Evolutionary conservation across 2,888 invertebrate species (phyloP).

Genomic region (Cephus runcator): DNA sequence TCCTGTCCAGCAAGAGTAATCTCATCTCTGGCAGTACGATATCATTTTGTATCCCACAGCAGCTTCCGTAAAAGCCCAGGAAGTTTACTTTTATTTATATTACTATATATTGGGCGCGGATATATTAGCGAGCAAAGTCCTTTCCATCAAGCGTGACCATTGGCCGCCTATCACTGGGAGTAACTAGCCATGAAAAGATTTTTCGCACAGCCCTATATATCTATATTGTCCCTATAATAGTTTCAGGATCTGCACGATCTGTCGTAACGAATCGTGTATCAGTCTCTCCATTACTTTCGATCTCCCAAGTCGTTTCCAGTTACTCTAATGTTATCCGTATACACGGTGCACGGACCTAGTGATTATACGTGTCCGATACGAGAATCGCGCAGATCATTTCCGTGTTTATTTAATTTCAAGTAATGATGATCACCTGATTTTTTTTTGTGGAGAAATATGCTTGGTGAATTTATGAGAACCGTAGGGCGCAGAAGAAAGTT

Average conservation of each 20-base stretch:
- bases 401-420: no score
- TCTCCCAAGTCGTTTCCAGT: not conserved
- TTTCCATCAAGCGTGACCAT: constrained; percentile 55
- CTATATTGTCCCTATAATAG: not conserved
- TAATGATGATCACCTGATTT: no score
- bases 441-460: no score
- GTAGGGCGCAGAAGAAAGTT: not conserved
- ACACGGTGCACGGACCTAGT: no score
- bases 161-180: constrained; percentile 53
- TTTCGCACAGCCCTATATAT: constrained; percentile 28
- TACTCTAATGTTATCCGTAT: not conserved
- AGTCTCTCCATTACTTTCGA: not conserved
- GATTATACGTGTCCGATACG: not conserved
- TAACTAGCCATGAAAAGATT: constrained; percentile 1
- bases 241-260: constrained; percentile 41
- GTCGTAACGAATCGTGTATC: constrained; percentile 39
- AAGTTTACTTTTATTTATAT: not conserved
- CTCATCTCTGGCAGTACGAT: not conserved
- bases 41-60: not conserved
- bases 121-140: not conserved
- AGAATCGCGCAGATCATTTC: no score
- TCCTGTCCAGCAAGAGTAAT: not conserved
- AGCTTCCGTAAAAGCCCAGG: not conserved
- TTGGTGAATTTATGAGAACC: no score
- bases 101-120: not conserved